phyloP scores from a whole-genome alignment of 2,113 vertebrate species.

The Scortum barcoo region DNA sequence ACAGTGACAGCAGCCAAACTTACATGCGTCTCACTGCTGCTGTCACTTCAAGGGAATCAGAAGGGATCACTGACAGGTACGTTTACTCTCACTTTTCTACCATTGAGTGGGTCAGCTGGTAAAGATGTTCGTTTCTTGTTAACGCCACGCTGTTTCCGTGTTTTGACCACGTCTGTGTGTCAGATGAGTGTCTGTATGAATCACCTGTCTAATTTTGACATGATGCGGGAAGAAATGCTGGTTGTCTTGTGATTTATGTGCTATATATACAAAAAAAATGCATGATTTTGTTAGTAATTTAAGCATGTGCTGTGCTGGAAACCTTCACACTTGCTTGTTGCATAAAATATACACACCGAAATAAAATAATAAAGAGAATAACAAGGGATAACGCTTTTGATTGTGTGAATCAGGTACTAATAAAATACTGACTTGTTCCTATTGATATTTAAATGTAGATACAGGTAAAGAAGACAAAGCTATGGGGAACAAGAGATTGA shows the following conservation, averaged over 20 bases:
- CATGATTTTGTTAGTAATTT: not conserved
- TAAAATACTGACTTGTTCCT: too few relatives aligned
- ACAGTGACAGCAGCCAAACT: conserved; percentile 53
- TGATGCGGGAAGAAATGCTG: not conserved
- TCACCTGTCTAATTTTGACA: not conserved
- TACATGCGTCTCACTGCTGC: conserved; percentile 44
- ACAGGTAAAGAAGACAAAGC: too few relatives aligned
- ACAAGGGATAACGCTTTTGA: too few relatives aligned
- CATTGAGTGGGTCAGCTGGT: too few relatives aligned
- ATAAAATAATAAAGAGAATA: too few relatives aligned
- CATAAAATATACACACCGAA: too few relatives aligned
- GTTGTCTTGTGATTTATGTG: not conserved
- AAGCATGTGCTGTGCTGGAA: not conserved
- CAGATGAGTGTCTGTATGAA: not conserved
- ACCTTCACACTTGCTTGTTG: not conserved
- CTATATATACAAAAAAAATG: not conserved
- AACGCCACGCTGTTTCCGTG: not conserved
- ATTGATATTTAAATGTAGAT: too few relatives aligned
- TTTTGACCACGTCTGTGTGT: too few relatives aligned
- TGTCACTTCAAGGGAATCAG: conserved; percentile 34
- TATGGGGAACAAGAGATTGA: too few relatives aligned
- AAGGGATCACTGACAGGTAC: conserved; percentile 60
- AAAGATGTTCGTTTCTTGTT: not conserved
- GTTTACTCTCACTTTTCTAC: not conserved
- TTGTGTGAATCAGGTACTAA: too few relatives aligned